Conservation (phyloP, 1,140 invertebrate genomes). For the Phymorhynchus buccinoides region DNA sequence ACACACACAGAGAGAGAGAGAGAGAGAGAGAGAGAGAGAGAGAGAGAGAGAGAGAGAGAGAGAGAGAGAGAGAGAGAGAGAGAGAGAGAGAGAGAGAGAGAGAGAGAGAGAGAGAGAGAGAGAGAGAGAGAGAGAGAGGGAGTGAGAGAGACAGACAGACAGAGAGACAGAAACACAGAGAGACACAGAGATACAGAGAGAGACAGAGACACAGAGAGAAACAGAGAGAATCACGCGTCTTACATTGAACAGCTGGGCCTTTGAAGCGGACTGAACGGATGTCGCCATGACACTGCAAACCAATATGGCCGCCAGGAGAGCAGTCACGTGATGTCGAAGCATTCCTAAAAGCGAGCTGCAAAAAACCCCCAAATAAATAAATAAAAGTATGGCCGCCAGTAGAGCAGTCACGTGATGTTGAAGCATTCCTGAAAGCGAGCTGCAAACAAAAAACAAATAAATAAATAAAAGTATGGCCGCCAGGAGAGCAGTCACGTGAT, state of each 20-base stretch:
- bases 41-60: conserved; percentile 20
- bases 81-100: neutral
- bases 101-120: neutral
- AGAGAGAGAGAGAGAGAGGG: no score
- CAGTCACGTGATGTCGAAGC: neutral
- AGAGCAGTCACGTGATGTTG: no score
- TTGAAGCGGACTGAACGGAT: neutral
- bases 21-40: conserved; percentile 20
- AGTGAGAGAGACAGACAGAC: neutral
- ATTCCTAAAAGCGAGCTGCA: neutral
- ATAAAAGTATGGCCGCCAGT: no score
- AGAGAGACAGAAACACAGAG: neutral
- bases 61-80: neutral
- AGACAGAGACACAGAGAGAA: neutral
- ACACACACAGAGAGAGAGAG: neutral
- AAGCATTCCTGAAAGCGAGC: no score
- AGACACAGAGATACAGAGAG: no score
- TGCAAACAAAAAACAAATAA: no score
- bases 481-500: no score
- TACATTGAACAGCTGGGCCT: neutral
- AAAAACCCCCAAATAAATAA: no score
- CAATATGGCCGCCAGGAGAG: neutral
- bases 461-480: no score
- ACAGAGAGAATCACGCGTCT: no score
- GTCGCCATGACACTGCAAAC: neutral